A percentile compares a stretch with the other conserved stretches of the same genome.
phyloP scores from a whole-genome alignment of 2,113 vertebrate genomes.

The Alectura lathami region DNA sequence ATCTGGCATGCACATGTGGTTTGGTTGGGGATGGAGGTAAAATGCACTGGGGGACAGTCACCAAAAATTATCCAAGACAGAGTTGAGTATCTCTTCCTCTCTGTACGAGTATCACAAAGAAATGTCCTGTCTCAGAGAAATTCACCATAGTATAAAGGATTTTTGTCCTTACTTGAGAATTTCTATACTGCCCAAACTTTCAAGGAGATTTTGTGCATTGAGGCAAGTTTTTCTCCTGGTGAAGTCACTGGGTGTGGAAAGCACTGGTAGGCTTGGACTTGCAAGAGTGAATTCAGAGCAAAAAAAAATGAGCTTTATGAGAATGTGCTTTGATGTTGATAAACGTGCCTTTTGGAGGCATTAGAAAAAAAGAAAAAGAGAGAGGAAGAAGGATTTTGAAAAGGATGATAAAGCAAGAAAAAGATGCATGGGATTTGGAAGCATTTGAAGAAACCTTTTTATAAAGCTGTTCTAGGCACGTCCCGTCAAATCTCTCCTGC shows the following conservation, averaged over 20 bases:
- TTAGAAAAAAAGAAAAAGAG: conserved; percentile 21
- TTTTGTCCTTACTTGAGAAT: not conserved
- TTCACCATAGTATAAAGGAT: not conserved
- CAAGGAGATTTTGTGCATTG: not conserved
- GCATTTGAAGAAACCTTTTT: conserved; percentile 58
- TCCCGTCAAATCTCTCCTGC: conserved; percentile 50
- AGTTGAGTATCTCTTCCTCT: not conserved
- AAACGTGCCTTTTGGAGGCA: conserved; percentile 6
- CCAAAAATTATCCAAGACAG: not conserved
- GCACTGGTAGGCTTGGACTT: not conserved
- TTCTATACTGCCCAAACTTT: not conserved
- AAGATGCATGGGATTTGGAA: conserved; percentile 58
- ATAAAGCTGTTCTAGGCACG: conserved; percentile 43
- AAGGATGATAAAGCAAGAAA: conserved; percentile 62
- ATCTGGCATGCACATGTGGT: not conserved
- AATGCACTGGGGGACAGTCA: not conserved
- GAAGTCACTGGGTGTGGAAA: not conserved
- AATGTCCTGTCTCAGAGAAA: not conserved
- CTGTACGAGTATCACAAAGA: not conserved
- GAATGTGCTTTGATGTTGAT: conserved; percentile 46
- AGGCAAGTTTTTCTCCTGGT: not conserved
- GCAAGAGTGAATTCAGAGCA: not conserved
- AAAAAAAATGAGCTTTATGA: not conserved
- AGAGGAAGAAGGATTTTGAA: conserved; percentile 53
- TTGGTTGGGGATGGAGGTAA: not conserved